Percentiles rank a stretch among this genome's conserved stretches.
phyloP scores from a whole-genome alignment of 2,797 vertebrate species.

The Ispidina lecontei region DNA sequence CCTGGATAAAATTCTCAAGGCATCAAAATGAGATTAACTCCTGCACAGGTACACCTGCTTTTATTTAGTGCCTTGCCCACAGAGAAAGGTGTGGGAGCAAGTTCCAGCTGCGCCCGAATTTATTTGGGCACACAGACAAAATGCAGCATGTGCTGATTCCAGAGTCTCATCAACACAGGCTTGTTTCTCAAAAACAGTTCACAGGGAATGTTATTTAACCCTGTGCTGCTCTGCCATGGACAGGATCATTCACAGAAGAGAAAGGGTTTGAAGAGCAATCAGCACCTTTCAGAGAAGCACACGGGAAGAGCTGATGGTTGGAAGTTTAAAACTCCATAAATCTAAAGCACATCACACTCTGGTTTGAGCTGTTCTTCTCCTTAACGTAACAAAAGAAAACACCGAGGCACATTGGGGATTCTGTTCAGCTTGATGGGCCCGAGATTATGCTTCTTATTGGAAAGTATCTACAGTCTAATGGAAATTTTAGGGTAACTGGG shows the following conservation, averaged over 20 bases:
- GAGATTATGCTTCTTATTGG: not conserved
- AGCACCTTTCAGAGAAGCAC: not conserved
- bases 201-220: not conserved
- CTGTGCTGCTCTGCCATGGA: not conserved
- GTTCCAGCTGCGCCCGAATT: not conserved
- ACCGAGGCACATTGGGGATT: accelerated
- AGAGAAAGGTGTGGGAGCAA: not conserved
- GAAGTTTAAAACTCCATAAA: not conserved
- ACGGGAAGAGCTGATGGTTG: not conserved
- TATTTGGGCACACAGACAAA: not conserved
- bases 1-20: constrained; percentile 20
- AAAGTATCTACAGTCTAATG: not conserved
- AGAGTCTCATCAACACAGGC: not conserved
- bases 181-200: not conserved
- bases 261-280: not conserved
- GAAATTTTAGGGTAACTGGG: not conserved
- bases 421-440: not conserved
- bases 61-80: not conserved
- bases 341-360: not conserved
- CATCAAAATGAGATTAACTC: not conserved
- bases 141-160: not conserved
- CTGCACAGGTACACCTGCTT: not conserved
- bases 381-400: accelerated
- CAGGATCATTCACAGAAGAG: not conserved
- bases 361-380: not conserved